Base-by-base conservation (phyloP, 2,888 invertebrate genomes). In the Mesoligia furuncula region DNA sequence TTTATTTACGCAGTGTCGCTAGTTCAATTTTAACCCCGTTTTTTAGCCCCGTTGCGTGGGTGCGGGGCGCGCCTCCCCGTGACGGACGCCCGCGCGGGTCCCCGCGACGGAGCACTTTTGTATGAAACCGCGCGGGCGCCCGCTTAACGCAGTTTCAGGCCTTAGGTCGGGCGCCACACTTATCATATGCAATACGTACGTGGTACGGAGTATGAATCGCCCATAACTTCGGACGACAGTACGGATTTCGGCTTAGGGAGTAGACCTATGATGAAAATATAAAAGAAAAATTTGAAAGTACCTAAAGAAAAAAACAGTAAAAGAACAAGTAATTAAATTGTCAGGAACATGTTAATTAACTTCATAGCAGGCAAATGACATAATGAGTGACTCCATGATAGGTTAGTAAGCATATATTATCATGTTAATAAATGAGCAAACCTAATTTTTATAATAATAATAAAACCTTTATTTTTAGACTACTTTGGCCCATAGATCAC, bases 311-410 rank as follows among this genome's bases (percentile, higher is more conserved):
- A 39, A 17, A 54, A 27, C 27, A 1, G 24, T 31, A 54, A n/a
- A 17, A n/a, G 31, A 54, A 13, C 9, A 36, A 77, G 9, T 59
- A 76, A 76, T 42, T 27, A 45, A 51, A 77, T 61, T 11, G 42
- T 61, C 45, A 66, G 69, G 51, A 79, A 84, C 36, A 36, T 36
- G 39, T 83, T 69, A 51, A 84, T 79, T 80, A 69, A 59, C 20
- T 57, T n/a, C 4, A 59, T 59, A 42, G n/a, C 5, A 20, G 36
- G 24, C 59, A 64, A 39, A 17, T 51, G 48, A 20, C 15, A 24
- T 31, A 17, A 45, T 67, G 13, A 45, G 7, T 45, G 48, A 66
- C 36, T 3, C 42, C 36, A 59, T 57, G 8, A 54, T 67, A 27
- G 48, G 24, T 67, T 62, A 72, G 54, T 79, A n/a, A 42, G 39